Evolutionary conservation across 53 echinoderm and acorn worm species (phyloP).

Genomic region (Arbacia lixula): DNA sequence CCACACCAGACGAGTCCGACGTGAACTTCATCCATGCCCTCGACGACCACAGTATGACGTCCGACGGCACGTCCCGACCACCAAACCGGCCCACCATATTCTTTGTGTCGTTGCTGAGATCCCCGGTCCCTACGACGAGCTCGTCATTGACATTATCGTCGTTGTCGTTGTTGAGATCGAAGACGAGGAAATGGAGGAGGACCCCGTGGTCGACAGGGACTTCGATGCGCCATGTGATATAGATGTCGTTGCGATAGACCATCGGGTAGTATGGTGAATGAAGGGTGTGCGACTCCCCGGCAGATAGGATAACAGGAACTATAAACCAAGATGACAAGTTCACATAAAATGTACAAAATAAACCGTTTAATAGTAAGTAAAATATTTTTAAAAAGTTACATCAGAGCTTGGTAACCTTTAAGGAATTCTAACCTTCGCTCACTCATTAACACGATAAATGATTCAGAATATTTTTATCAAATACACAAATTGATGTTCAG

Average conservation of each 20-base stretch:
- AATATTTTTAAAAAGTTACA: too few relatives aligned
- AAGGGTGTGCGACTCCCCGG: too few relatives aligned
- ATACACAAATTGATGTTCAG: too few relatives aligned
- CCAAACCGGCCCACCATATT: background rate
- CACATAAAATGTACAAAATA: too few relatives aligned
- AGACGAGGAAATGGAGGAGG: background rate
- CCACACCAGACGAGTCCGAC: background rate
- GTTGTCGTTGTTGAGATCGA: slow-evolving; percentile 7
- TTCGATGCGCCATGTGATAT: slow-evolving; percentile 30
- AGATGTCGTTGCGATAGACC: slow-evolving; percentile 32
- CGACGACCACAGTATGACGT: background rate
- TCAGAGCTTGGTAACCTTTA: too few relatives aligned
- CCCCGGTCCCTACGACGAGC: background rate
- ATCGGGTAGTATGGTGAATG: slow-evolving; percentile 33
- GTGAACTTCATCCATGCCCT: background rate
- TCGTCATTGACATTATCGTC: background rate
- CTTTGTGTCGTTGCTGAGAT: background rate
- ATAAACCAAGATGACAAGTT: too few relatives aligned
- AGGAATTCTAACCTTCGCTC: too few relatives aligned
- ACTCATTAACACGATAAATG: too few relatives aligned
- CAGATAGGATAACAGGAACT: too few relatives aligned
- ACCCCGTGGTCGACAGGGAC: slow-evolving; percentile 2
- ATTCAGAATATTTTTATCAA: too few relatives aligned
- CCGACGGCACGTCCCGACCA: background rate
- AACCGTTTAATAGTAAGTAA: too few relatives aligned